A percentile compares a stretch with the other conserved stretches of the same genome.
Evolutionary conservation across 2,888 invertebrate genomes (phyloP).

Genomic region (Cosmorhoe ocellata): DNA sequence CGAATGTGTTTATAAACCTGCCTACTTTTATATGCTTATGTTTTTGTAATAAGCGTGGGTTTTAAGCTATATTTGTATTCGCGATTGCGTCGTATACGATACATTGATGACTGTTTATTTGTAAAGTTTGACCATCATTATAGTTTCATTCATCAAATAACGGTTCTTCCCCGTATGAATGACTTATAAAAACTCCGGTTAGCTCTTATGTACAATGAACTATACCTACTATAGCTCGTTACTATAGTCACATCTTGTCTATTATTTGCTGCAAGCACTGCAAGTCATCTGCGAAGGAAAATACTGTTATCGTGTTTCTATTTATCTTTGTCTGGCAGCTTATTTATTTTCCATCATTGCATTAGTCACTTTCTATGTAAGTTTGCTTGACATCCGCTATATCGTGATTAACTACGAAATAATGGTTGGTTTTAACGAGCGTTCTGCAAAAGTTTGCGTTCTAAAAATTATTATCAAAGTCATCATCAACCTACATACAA

Average conservation of each 20-base stretch:
- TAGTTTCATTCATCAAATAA: constrained; percentile 14
- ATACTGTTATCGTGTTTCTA: constrained; percentile 37
- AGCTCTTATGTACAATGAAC: constrained; percentile 40
- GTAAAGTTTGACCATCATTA: constrained; percentile 18
- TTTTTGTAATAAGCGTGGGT: constrained; percentile 15
- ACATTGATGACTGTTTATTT: constrained; percentile 18
- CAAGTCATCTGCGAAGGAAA: constrained; percentile 41
- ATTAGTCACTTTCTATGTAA: constrained; percentile 17
- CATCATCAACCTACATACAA: no score
- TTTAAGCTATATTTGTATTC: background rate
- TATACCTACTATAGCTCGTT: no score
- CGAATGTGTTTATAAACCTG: constrained; percentile 6
- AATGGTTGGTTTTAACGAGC: constrained; percentile 21
- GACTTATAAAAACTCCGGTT: constrained; percentile 6
- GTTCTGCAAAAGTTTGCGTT: background rate
- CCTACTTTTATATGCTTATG: constrained; percentile 12
- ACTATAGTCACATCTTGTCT: constrained; percentile 55
- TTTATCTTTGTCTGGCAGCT: constrained; percentile 39
- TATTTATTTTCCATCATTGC: constrained; percentile 30
- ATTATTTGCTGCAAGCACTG: constrained; percentile 49
- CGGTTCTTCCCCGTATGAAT: background rate
- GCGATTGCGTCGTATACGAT: constrained; percentile 16
- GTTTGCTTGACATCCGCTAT: constrained; percentile 8
- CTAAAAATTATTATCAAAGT: background rate
- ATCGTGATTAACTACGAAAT: constrained; percentile 5